A percentile compares a stretch with the other conserved stretches of the same genome.
Conservation (phyloP, 2,888 invertebrate species). For the Tortrix viridana region DNA sequence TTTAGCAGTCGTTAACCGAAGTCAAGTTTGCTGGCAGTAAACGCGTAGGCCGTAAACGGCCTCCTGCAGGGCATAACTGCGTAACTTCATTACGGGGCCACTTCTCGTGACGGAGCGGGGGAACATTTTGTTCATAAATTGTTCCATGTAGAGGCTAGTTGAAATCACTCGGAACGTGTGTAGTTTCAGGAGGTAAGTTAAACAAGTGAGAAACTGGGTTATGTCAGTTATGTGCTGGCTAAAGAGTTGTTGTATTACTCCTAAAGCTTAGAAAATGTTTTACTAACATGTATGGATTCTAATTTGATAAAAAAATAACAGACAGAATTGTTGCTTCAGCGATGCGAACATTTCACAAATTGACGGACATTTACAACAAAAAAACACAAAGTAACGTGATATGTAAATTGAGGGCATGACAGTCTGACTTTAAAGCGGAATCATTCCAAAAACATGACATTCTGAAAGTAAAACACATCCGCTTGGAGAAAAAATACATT, state of each 20-base stretch:
- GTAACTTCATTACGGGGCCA: conserved; percentile 66
- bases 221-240: not conserved
- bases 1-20: conserved; percentile 63
- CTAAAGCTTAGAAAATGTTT: not conserved
- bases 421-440: conserved; percentile 5
- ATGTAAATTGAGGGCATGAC: conserved; percentile 10
- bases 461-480: not conserved
- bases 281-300: too few relatives aligned
- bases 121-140: conserved; percentile 36
- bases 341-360: conserved; percentile 3
- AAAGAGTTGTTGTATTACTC: not conserved
- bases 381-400: conserved; percentile 6
- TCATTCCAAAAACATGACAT: conserved; percentile 7
- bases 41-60: conserved; percentile 64
- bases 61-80: conserved; percentile 60
- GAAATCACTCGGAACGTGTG: conserved; percentile 16
- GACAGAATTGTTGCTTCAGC: too few relatives aligned
- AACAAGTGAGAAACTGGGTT: conserved; percentile 4
- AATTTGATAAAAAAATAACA: too few relatives aligned
- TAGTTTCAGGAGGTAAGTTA: conserved; percentile 9
- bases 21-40: conserved; percentile 71
- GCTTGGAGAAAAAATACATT: too few relatives aligned
- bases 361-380: conserved; percentile 12
- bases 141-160: conserved; percentile 35
- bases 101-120: conserved; percentile 35